phyloP scores from a whole-genome alignment of 2,888 invertebrate species.

The Ypsolopha scabrella region DNA sequence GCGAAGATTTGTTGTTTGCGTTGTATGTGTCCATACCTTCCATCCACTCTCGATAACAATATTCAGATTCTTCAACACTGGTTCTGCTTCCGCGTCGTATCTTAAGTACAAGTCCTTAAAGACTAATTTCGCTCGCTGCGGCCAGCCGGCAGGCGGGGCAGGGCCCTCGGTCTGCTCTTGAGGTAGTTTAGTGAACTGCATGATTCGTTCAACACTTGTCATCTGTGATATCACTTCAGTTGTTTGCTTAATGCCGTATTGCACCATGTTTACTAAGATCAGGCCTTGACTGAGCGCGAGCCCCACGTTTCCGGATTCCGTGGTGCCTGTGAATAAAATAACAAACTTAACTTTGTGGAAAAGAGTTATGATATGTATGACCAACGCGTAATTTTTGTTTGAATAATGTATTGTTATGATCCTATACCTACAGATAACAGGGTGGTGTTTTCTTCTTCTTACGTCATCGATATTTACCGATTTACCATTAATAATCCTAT shows the following conservation, averaged over 20 bases:
- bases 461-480: too few relatives aligned
- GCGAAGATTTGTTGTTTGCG: too few relatives aligned
- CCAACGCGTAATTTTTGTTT: too few relatives aligned
- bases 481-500: too few relatives aligned
- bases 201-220: constrained; percentile 85
- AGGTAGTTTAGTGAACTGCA: constrained; percentile 81
- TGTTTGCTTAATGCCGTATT: constrained; percentile 83
- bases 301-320: constrained; percentile 76
- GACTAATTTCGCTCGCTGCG: constrained; percentile 67
- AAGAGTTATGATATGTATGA: too few relatives aligned
- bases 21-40: constrained; percentile 61
- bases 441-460: too few relatives aligned
- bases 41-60: constrained; percentile 73
- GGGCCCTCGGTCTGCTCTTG: constrained; percentile 76
- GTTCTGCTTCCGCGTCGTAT: constrained; percentile 72
- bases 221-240: constrained; percentile 83
- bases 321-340: constrained; percentile 41
- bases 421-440: too few relatives aligned
- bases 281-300: constrained; percentile 79
- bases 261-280: constrained; percentile 83
- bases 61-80: constrained; percentile 77
- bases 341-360: too few relatives aligned
- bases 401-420: too few relatives aligned
- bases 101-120: constrained; percentile 73
- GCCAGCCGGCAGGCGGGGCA: constrained; percentile 73